Base-by-base conservation (phyloP, 37 sponge, comb jelly and placozoan genomes). In the Eunapius fragilis region DNA sequence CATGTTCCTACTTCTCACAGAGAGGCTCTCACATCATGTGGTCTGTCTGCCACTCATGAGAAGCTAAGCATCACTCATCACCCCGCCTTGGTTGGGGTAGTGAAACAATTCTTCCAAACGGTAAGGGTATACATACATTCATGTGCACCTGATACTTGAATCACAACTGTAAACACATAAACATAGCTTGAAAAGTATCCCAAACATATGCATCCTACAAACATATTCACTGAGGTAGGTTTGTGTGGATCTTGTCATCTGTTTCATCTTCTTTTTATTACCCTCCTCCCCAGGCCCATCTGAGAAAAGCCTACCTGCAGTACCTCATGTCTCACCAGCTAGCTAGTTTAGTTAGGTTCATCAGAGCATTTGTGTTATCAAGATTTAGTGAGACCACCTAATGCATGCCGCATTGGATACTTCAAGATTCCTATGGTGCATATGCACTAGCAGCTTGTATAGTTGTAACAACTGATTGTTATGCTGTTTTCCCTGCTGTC, bases 21-120 rank as follows among this genome's bases (percentile, higher is more conserved):
- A 36, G 75, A 75, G 3, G 32, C 34, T 75, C 32, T 75, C 22
- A 23, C 3, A 2, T 75, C 26, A 17, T 50, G 25, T 49, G 67
- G 41, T n/a, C n/a, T 28, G 25, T 3, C 67, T 5, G 67, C 36
- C 35, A 35, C 22, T 25, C 69, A 82, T 71, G 77, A 88, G 25
- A 73, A 36, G 70, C 68, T 82, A 24, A 88, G 76, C 48, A 38
- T 88, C 25, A 69, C 77, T 24, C 83, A 82, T n/a, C 84, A 88
- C 37, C 83, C 88, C 30, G 83, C 84, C 10, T 32, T 88, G 50
- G 2, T 88, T 25, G 83, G 83, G 0, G 68, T 77, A n/a, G 78
- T 82, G n/a, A 35, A 69, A 17, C 37, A 76, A 33, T 88, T 88
- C 67, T 48, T 88, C 76, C 82, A 47, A 77, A 78, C 82, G 49